Base-by-base conservation (phyloP, 2,888 invertebrate species). In the Lasioglossum zephyrum region DNA sequence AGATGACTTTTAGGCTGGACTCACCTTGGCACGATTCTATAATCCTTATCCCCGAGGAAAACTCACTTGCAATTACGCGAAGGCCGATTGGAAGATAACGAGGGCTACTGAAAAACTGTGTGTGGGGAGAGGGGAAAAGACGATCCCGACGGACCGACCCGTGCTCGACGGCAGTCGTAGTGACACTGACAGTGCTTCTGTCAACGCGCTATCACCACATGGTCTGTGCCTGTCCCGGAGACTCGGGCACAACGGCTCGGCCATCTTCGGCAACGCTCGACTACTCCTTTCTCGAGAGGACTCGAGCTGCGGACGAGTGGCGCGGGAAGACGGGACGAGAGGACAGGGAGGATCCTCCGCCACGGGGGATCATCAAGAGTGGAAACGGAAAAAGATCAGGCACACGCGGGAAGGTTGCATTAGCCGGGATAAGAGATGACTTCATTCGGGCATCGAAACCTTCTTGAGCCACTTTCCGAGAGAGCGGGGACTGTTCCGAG, bases 161-260 rank as follows among this genome's bases (percentile, higher is more conserved):
- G 84, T 83, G 53, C 81, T 36, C 89, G 79, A 84, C 88, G 90
- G 85, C 87, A 88, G 93, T 89, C 93, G 92, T 91, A 93, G 92
- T 94, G 95, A 94, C 94, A 95, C 95, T 95, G 94, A 95, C 94
- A 95, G 93, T 92, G 92, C 88, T 93, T 91, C 94, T 94, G 93
- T 93, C 94, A 93, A 93, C 92, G 92, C 86, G 92, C 92, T 93
- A 93, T 93, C 93, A 93, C 91, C 92, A 92, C 92, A 92, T 92
- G 92, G 93, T 89, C 88, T 87, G 77, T 87, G 77, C 41, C 82
- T 82, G 69, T 70, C 79, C 69, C 69, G 36, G 78, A 31, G 69
- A 41, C 63, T 86, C 90, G 91, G 81, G 60, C 75, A 36, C 66
- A 36, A 84, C 90, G 91, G 80, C 39, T 69, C 69, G 81, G 77